Evolutionary conservation across 1,140 invertebrate genomes (phyloP).

Genomic region (Drosophila nannoptera): DNA sequence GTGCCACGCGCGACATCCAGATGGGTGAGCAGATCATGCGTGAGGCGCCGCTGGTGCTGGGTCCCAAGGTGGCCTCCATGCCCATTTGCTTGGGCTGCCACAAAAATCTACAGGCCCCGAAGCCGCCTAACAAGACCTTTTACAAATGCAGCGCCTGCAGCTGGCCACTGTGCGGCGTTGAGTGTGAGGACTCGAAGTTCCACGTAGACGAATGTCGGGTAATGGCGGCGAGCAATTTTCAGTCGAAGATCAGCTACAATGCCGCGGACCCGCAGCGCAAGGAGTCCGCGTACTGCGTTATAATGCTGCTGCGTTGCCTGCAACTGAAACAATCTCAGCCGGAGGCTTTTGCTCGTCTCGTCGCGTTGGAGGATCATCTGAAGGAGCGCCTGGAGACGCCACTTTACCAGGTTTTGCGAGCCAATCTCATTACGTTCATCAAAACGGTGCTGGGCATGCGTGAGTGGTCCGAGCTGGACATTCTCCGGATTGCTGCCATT

Average conservation of each 20-base stretch:
- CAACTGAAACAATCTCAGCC: slow-evolving; percentile 81
- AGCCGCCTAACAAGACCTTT: slow-evolving; percentile 77
- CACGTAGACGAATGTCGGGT: slow-evolving; percentile 81
- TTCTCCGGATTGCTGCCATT: slow-evolving; percentile 83
- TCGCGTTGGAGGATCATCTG: slow-evolving; percentile 82
- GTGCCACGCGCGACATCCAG: slow-evolving; percentile 83
- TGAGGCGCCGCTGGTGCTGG: slow-evolving; percentile 83
- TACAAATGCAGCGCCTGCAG: slow-evolving; percentile 83
- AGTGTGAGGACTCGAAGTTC: slow-evolving; percentile 80
- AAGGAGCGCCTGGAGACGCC: slow-evolving; percentile 82
- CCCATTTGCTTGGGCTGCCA: slow-evolving; percentile 83
- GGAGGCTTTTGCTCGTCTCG: slow-evolving; percentile 81
- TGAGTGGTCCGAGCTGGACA: slow-evolving; percentile 81
- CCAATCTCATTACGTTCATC: slow-evolving; percentile 83
- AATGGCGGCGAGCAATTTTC: slow-evolving; percentile 81
- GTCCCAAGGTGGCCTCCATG: slow-evolving; percentile 81
- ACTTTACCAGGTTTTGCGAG: slow-evolving; percentile 81
- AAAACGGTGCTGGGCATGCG: slow-evolving; percentile 81
- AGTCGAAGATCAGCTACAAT: slow-evolving; percentile 80
- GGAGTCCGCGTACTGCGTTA: slow-evolving; percentile 82
- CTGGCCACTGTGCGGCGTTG: slow-evolving; percentile 81
- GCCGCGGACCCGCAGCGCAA: slow-evolving; percentile 76
- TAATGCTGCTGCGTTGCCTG: slow-evolving; percentile 83
- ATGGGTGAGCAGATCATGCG: slow-evolving; percentile 84
- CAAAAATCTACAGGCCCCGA: slow-evolving; percentile 79